Evolutionary conservation across 2,888 invertebrate genomes (phyloP), one percentile per base, ranked within the genome.

Genomic region (Mesorhabditis belari): DNA sequence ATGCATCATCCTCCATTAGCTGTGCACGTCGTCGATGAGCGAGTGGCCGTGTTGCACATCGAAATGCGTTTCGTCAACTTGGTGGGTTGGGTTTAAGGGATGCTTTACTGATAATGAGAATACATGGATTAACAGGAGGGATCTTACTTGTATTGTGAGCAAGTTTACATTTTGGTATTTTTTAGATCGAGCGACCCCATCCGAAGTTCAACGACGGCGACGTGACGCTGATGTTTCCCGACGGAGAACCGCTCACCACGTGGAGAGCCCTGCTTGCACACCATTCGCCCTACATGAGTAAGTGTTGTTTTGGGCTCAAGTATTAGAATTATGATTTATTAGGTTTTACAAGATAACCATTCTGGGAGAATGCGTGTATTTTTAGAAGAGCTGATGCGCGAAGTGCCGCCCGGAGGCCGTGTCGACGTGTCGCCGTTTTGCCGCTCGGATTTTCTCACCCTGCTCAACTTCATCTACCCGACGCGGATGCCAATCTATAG

Each of bases 401-500:
- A n/a, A 9, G 44, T 35, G n/a, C 44, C 12, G 44, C 12, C 12
- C 1, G 44, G n/a, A 17, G 44, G 44, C 44, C 12, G 12, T n/a
- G 44, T 35, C 44, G 44, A 35, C 44, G 44, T 35, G n/a, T 35
- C 44, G 12, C 44, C 44, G 12, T 35, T 35, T n/a, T 35, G 12
- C 1, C 12, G 44, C 12, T 9, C 44, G 12, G 44, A 35, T n/a
- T 35, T 35, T 35, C 12, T n/a, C 44, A 35, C 12, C 44, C 44
- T 35, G 12, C 44, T 35, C 44, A n/a, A 35, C 44, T 35, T 35
- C 44, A 56, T 65, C 19, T 71, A 75, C 58, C 70, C 69, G 4
- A 71, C 67, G 49, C 67, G 71, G 26, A 71, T 71, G 35, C 69
- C 72, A 3, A 60, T 74, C 49, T 68, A 68, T 59, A 62, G 65